A percentile compares a stretch with the other conserved stretches of the same genome.
These are phyloP conservation scores for Aphelenchoides bicaudatus DNA, from an alignment of 2,888 invertebrate species.

Conservation along the genomic window DNA sequence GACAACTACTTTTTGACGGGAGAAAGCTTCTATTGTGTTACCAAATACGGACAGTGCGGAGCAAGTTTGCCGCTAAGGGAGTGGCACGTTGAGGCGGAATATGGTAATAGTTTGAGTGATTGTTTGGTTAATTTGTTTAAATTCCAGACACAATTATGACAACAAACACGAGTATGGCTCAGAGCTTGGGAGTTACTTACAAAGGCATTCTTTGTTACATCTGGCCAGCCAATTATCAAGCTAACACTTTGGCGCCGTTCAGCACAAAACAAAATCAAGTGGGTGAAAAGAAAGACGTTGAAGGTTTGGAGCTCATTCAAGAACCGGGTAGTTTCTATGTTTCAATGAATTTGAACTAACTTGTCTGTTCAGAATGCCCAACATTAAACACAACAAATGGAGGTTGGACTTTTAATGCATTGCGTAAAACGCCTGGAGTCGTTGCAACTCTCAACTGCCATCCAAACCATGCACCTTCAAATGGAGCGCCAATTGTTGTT, in stretches of 20 bases:
- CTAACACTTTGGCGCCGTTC: slow-evolving; percentile 18
- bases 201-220: slow-evolving; percentile 32
- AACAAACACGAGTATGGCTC: slow-evolving; percentile 10
- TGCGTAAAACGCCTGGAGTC: neutral
- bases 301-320: neutral
- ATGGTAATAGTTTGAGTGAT: slow-evolving; percentile 21
- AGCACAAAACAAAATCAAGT: too few species aligned
- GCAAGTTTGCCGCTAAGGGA: slow-evolving; percentile 26
- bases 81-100: slow-evolving; percentile 20
- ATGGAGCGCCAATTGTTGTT: too few species aligned
- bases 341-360: neutral
- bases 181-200: slow-evolving; percentile 10
- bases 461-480: neutral
- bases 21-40: slow-evolving; percentile 25
- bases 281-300: neutral
- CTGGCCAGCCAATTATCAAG: slow-evolving; percentile 22
- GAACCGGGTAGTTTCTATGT: neutral
- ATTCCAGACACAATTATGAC: slow-evolving; percentile 21
- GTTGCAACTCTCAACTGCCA: neutral
- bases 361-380: neutral
- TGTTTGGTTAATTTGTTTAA: too few species aligned
- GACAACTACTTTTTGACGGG: slow-evolving; percentile 28
- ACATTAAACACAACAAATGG: neutral
- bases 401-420: slow-evolving; percentile 3
- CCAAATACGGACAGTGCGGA: slow-evolving; percentile 26